A percentile compares a stretch with the other conserved stretches of the same genome.
Conservation (phyloP, 2,113 vertebrate species). For the Sakesphorus luctuosus region DNA sequence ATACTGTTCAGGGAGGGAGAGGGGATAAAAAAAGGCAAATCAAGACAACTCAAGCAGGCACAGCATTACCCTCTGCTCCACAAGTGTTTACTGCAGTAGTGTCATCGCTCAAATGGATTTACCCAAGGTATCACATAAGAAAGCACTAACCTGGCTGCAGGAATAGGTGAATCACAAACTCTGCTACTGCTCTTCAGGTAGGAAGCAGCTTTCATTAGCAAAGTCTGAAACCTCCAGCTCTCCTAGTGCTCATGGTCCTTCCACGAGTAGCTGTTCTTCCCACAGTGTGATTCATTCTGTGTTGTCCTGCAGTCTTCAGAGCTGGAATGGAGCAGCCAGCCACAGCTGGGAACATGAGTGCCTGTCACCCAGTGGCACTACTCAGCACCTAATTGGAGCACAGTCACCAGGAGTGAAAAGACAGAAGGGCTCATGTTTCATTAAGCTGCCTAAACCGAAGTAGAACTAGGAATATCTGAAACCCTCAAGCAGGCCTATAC, state of each 20-base stretch:
- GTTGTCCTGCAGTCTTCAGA: background rate
- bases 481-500: background rate
- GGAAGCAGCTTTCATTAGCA: background rate
- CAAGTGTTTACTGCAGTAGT: background rate
- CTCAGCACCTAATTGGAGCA: background rate
- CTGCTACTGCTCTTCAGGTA: background rate
- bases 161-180: background rate
- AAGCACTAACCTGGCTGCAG: background rate
- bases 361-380: background rate
- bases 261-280: background rate
- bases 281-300: background rate
- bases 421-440: background rate
- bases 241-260: background rate
- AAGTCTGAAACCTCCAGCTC: background rate
- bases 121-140: background rate
- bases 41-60: background rate
- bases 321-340: background rate
- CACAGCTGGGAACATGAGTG: accelerated
- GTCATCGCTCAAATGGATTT: background rate
- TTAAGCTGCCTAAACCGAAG: background rate
- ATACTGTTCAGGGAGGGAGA: background rate
- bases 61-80: background rate
- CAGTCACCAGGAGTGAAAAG: background rate
- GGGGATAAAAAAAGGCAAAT: background rate
- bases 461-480: background rate